Evolutionary conservation across 2,888 invertebrate species (phyloP).

Genomic region (Tenthredo scrophulariae): DNA sequence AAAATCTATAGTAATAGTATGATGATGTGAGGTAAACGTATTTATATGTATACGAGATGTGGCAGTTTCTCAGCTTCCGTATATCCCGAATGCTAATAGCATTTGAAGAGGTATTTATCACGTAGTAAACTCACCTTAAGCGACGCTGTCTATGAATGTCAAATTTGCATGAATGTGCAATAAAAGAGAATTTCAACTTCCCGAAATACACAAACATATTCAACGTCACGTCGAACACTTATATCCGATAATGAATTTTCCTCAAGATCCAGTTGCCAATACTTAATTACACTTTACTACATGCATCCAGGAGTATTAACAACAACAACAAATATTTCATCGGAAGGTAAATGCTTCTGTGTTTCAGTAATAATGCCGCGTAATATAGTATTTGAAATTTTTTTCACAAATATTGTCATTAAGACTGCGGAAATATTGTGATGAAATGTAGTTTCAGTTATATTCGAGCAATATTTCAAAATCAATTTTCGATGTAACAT

Average conservation of each 20-base stretch:
- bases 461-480: neutral
- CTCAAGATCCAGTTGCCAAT: neutral
- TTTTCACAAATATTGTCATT: neutral
- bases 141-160: neutral
- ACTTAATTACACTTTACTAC: neutral
- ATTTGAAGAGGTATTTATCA: conserved; percentile 16
- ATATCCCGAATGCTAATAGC: neutral
- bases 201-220: neutral
- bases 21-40: neutral
- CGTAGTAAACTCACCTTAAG: neutral
- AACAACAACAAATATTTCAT: neutral
- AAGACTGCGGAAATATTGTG: neutral
- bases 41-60: neutral
- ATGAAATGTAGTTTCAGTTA: neutral
- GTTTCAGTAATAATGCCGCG: no score
- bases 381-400: neutral
- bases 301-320: neutral
- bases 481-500: neutral
- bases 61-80: neutral
- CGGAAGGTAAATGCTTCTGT: no score
- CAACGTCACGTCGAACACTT: neutral
- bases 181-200: conserved; percentile 10
- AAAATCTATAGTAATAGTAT: neutral
- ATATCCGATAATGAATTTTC: neutral
- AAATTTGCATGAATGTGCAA: conserved; percentile 15